Conservation (phyloP, 2,888 invertebrate genomes). For the Meteorus colon region DNA sequence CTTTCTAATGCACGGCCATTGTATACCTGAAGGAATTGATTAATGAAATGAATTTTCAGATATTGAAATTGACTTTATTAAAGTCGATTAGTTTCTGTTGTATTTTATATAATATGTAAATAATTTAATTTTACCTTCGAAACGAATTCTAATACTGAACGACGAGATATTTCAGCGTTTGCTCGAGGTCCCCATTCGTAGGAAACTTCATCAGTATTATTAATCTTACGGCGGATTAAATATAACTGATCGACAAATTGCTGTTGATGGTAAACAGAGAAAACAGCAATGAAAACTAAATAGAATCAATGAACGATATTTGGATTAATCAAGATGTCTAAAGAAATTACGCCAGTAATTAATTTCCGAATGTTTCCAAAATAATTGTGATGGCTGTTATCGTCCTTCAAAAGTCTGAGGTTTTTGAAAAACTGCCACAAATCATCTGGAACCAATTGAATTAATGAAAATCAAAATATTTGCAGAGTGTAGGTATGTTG, state of each 20-base stretch:
- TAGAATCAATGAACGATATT: no score
- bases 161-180: conserved; percentile 9
- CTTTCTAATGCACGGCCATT: neutral
- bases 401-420: neutral
- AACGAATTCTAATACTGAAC: conserved; percentile 16
- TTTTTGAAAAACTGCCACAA: conserved; percentile 5
- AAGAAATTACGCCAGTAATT: conserved; percentile 6
- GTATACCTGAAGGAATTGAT: neutral
- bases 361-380: conserved; percentile 19
- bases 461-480: neutral
- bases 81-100: neutral
- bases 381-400: conserved; percentile 1
- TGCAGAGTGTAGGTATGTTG: no score
- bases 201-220: neutral
- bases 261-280: neutral
- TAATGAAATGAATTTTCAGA: neutral
- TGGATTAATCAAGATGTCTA: neutral
- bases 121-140: conserved; percentile 13
- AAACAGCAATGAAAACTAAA: neutral
- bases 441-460: conserved; percentile 11
- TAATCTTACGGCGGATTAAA: neutral
- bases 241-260: conserved; percentile 28
- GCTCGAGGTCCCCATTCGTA: conserved; percentile 33
- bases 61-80: neutral
- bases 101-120: neutral